phyloP scores from a whole-genome alignment of 2,113 vertebrate genomes.

The Tragelaphus buxtoni region DNA sequence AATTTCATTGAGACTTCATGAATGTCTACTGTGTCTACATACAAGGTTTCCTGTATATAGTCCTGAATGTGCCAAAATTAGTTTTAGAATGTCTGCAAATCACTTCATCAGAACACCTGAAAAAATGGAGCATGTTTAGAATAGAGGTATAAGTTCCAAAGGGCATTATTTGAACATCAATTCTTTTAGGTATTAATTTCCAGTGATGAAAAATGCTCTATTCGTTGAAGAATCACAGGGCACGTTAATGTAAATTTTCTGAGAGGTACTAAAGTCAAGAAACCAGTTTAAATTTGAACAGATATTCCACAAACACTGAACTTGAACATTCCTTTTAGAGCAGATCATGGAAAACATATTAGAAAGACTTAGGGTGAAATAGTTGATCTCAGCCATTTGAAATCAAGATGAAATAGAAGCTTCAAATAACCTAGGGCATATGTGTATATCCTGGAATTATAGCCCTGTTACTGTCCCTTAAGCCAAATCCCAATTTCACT shows the following conservation, averaged over 20 bases:
- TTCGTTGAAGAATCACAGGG: not conserved
- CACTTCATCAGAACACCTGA: not conserved
- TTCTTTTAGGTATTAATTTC: not conserved
- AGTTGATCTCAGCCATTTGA: not conserved
- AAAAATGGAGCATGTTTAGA: not conserved
- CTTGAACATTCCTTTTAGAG: not conserved
- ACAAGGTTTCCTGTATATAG: not conserved
- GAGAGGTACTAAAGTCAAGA: not conserved
- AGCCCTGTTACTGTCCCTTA: not conserved
- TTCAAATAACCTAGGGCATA: not conserved
- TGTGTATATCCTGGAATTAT: not conserved
- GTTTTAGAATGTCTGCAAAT: not conserved
- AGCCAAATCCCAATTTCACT: not conserved
- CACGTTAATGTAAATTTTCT: not conserved
- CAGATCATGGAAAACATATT: not conserved
- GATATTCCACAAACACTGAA: conserved; percentile 26
- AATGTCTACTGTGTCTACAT: not conserved
- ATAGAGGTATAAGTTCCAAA: not conserved
- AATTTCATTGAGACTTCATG: not conserved
- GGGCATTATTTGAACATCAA: not conserved
- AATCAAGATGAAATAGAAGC: not conserved
- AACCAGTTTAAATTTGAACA: not conserved
- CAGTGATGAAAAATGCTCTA: not conserved
- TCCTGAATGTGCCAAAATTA: not conserved
- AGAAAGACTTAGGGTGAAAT: not conserved